These are phyloP conservation scores for Perizoma affinitatum DNA, from an alignment of 2,888 invertebrate species.

Conservation along the genomic window DNA sequence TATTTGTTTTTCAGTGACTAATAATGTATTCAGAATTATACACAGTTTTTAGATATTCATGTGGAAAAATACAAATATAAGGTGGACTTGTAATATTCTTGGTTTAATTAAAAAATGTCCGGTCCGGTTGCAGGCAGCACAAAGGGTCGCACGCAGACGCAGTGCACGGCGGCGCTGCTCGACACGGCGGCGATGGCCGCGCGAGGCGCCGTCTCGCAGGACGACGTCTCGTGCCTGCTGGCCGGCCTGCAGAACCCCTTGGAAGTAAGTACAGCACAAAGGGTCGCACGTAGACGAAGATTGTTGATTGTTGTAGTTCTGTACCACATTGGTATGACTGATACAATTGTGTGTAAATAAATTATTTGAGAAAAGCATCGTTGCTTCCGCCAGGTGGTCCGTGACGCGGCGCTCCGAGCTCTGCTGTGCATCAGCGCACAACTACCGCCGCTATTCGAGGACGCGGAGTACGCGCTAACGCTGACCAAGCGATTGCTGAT, in stretches of 20 bases:
- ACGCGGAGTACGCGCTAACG: slow-evolving; percentile 83
- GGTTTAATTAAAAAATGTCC: background rate
- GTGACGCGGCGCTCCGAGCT: slow-evolving; percentile 92
- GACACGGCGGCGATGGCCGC: slow-evolving; percentile 91
- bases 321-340: no score
- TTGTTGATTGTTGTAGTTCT: no score
- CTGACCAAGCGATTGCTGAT: slow-evolving; percentile 92
- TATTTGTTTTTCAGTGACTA: no score
- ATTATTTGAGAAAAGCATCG: no score
- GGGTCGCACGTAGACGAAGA: no score
- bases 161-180: slow-evolving; percentile 90
- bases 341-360: no score
- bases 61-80: no score
- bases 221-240: slow-evolving; percentile 91
- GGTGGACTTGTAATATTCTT: no score
- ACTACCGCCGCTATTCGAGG: slow-evolving; percentile 86
- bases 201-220: slow-evolving; percentile 85
- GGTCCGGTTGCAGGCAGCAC: slow-evolving; percentile 76
- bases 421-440: slow-evolving; percentile 89
- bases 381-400: slow-evolving; percentile 80
- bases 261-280: slow-evolving; percentile 56
- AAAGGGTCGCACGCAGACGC: slow-evolving; percentile 89
- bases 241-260: slow-evolving; percentile 90
- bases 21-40: no score
- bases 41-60: no score